phyloP scores from a whole-genome alignment of 2,113 vertebrate genomes.

The Sminthopsis crassicaudata region DNA sequence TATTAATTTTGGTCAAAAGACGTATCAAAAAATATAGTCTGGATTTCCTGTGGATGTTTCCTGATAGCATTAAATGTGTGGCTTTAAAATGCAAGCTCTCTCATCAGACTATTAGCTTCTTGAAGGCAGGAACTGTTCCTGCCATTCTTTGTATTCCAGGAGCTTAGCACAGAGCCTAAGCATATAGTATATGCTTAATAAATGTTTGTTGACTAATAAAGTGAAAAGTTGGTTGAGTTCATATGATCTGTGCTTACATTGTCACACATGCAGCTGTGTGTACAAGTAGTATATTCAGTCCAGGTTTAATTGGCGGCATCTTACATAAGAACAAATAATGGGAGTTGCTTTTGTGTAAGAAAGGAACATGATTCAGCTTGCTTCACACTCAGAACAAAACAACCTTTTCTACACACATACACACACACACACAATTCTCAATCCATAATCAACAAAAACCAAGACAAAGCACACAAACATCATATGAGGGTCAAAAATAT shows the following conservation, averaged over 20 bases:
- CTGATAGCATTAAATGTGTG: neutral
- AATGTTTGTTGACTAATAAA: neutral
- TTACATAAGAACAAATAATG: neutral
- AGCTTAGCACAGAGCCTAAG: neutral
- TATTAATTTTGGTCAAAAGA: neutral
- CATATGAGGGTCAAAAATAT: neutral
- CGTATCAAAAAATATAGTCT: neutral
- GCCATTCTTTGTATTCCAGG: neutral
- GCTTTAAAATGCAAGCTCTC: neutral
- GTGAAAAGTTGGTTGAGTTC: neutral
- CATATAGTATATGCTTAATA: neutral
- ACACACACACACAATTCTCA: neutral
- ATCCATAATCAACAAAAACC: neutral
- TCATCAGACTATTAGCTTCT: neutral
- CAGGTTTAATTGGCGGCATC: neutral
- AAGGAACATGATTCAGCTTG: neutral
- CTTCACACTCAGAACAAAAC: neutral
- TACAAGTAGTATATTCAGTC: neutral
- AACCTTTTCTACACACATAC: neutral
- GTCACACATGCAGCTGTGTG: neutral
- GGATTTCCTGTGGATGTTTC: neutral
- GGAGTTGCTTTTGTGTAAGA: neutral
- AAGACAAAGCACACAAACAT: neutral
- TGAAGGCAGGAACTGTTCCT: neutral
- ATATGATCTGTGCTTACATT: neutral